A percentile compares a stretch with the other conserved stretches of the same genome.
phyloP scores from a whole-genome alignment of 2,797 vertebrate genomes.

The Spinus olivaceus region DNA sequence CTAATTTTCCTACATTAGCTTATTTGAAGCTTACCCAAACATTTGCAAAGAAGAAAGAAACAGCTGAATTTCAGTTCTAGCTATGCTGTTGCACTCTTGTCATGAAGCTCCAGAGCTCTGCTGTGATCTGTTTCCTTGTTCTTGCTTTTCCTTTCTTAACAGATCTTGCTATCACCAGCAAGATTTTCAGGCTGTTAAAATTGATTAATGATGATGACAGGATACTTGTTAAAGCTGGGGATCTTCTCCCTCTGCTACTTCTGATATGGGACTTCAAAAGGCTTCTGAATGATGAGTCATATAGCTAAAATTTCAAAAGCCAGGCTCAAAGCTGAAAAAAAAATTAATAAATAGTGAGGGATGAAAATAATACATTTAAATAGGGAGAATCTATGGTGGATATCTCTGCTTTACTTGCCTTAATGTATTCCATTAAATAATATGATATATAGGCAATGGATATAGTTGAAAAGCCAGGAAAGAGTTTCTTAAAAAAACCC shows the following conservation, averaged over 20 bases:
- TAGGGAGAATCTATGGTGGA: not conserved
- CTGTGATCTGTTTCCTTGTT: not conserved
- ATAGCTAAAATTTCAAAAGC: not conserved
- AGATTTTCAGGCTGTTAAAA: conserved; percentile 10
- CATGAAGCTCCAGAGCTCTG: not conserved
- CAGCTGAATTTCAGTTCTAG: not conserved
- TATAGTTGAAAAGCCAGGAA: not conserved
- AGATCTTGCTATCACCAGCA: not conserved
- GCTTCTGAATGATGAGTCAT: not conserved
- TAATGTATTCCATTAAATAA: not conserved
- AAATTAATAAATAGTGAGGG: not conserved
- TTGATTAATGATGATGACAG: not conserved
- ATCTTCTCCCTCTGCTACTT: not conserved
- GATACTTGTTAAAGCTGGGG: not conserved
- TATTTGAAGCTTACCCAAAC: not conserved
- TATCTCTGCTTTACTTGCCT: not conserved
- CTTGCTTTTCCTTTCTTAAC: not conserved
- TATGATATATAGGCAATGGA: not conserved
- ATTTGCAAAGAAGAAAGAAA: not conserved
- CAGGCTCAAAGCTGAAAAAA: not conserved
- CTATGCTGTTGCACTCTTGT: not conserved
- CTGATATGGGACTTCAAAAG: conserved; percentile 8
- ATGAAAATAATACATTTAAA: not conserved
- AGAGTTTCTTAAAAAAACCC: not conserved
- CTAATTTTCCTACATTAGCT: not conserved